Evolutionary conservation across 2,888 invertebrate genomes (phyloP).

Genomic region (Apeira syringaria): DNA sequence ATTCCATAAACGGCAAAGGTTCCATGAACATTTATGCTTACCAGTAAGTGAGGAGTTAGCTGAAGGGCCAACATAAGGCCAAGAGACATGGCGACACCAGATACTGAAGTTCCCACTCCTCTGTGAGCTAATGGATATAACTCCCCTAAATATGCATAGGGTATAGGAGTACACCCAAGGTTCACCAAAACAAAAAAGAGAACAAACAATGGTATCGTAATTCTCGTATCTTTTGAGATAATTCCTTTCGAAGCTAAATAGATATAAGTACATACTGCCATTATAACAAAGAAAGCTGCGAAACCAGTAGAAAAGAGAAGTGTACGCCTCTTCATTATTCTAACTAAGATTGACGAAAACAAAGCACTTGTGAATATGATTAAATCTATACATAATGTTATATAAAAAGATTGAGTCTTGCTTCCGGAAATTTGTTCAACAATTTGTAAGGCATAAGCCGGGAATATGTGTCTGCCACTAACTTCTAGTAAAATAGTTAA

Average conservation of each 20-base stretch:
- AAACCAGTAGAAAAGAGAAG: conserved; percentile 45
- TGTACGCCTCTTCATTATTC: conserved; percentile 45
- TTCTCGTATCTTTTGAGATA: conserved; percentile 35
- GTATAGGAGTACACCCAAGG: conserved; percentile 52
- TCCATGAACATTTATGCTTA: conserved; percentile 48
- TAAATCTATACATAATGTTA: conserved; percentile 44
- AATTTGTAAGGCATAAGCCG: conserved; percentile 46
- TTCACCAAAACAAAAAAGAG: conserved; percentile 48
- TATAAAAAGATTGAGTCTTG: conserved; percentile 41
- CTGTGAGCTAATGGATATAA: conserved; percentile 49
- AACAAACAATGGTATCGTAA: conserved; percentile 41
- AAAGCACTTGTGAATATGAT: conserved; percentile 44
- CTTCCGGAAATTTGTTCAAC: conserved; percentile 42
- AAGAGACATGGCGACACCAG: conserved; percentile 44
- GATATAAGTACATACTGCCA: conserved; percentile 36
- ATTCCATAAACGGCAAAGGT: conserved; percentile 54
- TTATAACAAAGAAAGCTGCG: conserved; percentile 39
- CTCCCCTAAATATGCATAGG: conserved; percentile 48
- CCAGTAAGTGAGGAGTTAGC: conserved; percentile 43
- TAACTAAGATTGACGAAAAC: conserved; percentile 44
- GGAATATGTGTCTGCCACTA: conserved; percentile 48
- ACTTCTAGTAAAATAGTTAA: conserved; percentile 43
- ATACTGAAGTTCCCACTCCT: conserved; percentile 41
- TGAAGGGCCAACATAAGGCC: conserved; percentile 40
- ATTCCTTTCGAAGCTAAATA: conserved; percentile 36